Evolutionary conservation across 2,113 vertebrate genomes (phyloP).

Genomic region (Platichthys flesus): DNA sequence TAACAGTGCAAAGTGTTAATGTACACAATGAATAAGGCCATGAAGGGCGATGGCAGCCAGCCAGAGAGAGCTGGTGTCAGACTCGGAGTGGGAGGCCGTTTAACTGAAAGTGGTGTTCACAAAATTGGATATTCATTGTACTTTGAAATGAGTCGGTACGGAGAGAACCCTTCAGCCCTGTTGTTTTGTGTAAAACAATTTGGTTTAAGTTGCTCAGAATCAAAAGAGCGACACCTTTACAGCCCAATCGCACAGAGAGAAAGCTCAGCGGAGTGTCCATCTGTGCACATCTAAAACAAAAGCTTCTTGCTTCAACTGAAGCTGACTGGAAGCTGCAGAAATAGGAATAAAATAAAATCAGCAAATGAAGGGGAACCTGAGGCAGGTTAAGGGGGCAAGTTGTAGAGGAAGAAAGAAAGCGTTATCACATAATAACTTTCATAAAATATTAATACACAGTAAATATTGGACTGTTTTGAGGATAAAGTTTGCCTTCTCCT

Average conservation of each 20-base stretch:
- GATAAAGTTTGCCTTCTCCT: neutral
- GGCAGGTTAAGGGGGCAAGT: too few species aligned
- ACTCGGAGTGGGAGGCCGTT: constrained; percentile 16
- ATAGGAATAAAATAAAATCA: too few species aligned
- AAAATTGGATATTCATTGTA: constrained; percentile 24
- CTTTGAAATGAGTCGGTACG: neutral
- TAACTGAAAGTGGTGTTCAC: constrained; percentile 15
- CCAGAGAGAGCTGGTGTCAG: constrained; percentile 16
- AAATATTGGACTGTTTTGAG: neutral
- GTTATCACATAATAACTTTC: neutral
- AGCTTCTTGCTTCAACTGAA: neutral
- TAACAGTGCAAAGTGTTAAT: constrained; percentile 5
- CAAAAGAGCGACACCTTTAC: neutral
- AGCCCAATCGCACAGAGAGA: neutral
- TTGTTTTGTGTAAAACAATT: constrained; percentile 22
- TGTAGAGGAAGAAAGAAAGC: too few species aligned
- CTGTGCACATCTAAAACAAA: too few species aligned
- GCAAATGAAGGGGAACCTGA: neutral
- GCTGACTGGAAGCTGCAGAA: too few species aligned
- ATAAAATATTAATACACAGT: neutral
- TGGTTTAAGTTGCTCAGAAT: neutral
- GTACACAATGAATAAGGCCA: neutral
- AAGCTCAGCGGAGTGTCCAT: neutral
- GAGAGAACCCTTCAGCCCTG: neutral
- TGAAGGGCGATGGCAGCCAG: constrained; percentile 5